A percentile compares a stretch with the other conserved stretches of the same genome.
These are phyloP conservation scores for Regulus satrapa DNA, from an alignment of 2,113 vertebrate genomes.

Conservation along the genomic window DNA sequence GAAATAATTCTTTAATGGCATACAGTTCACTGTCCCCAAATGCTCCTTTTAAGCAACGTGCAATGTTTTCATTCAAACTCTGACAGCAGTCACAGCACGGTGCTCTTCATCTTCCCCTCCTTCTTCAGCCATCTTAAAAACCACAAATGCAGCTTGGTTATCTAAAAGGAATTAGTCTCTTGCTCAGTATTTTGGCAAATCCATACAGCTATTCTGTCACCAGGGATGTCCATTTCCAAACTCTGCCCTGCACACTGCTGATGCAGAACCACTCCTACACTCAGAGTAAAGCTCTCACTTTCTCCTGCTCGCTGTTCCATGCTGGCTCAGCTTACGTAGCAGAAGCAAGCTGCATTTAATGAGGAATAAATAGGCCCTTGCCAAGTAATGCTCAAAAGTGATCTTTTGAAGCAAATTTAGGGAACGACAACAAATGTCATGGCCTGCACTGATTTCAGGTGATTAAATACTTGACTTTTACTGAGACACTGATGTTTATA, in stretches of 20 bases:
- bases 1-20: not conserved
- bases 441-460: not conserved
- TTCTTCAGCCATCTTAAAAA: not conserved
- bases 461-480: slow-evolving; percentile 44
- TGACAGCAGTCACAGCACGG: not conserved
- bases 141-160: not conserved
- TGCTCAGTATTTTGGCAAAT: not conserved
- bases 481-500: not conserved
- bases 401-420: not conserved
- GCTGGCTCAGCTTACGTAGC: not conserved
- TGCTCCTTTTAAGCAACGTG: not conserved
- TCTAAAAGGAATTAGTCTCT: not conserved
- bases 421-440: not conserved
- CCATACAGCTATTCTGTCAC: not conserved
- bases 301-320: not conserved
- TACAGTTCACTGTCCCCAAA: not conserved
- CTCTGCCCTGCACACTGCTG: not conserved
- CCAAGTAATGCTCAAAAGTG: not conserved
- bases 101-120: not conserved
- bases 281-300: not conserved
- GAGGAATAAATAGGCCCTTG: not conserved
- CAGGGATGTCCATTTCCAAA: not conserved
- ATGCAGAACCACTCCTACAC: not conserved
- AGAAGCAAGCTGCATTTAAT: not conserved
- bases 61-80: not conserved